phyloP scores from a whole-genome alignment of 2,113 vertebrate species.

The Peromyscus californicus region DNA sequence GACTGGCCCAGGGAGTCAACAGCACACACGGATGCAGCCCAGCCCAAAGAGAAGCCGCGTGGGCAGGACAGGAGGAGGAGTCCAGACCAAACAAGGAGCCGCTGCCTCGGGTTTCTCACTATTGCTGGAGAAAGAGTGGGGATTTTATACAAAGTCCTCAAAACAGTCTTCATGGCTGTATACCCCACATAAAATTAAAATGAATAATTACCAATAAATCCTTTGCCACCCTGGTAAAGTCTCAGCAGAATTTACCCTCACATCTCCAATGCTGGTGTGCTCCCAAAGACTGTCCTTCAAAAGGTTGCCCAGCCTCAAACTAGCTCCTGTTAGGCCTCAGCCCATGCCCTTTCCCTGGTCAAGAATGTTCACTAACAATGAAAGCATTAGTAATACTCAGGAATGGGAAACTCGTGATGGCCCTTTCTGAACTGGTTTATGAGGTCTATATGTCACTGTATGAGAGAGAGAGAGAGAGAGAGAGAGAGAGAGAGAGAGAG shows the following conservation, averaged over 20 bases:
- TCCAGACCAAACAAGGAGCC: background rate
- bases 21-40: background rate
- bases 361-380: background rate
- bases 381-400: background rate
- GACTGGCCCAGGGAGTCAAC: background rate
- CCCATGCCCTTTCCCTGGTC: background rate
- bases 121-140: background rate
- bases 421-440: background rate
- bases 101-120: background rate
- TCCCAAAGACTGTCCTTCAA: background rate
- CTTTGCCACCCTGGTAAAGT: background rate
- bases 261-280: background rate
- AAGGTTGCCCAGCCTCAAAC: background rate
- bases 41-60: background rate
- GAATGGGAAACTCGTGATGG: background rate
- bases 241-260: background rate
- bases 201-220: background rate
- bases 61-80: background rate
- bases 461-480: background rate
- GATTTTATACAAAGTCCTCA: conserved; percentile 9
- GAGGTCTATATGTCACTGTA: background rate
- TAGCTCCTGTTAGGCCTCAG: background rate
- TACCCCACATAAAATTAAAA: background rate
- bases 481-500: background rate
- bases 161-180: background rate